Conservation (phyloP, 2,113 vertebrate species). For the Limnothrissa miodon region DNA sequence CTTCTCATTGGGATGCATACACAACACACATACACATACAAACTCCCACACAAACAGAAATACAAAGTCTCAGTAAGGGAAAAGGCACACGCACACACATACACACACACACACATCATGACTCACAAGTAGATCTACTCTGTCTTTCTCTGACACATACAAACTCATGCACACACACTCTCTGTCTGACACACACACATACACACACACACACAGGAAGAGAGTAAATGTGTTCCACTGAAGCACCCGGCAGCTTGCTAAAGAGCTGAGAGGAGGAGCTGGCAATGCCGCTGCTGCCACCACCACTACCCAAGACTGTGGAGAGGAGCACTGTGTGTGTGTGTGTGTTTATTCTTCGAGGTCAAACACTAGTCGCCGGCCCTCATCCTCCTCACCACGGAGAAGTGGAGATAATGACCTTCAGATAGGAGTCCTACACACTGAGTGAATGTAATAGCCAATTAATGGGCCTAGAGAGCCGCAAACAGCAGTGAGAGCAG, state of each 20-base stretch:
- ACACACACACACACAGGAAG: not conserved
- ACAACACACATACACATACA: slow-evolving; percentile 30
- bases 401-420: not conserved
- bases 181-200: too few species aligned
- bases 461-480: not conserved
- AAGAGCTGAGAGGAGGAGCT: not conserved
- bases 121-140: too few species aligned
- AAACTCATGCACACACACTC: too few species aligned
- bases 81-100: not conserved
- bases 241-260: not conserved
- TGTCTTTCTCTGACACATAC: too few species aligned
- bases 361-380: not conserved
- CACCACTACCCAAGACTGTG: not conserved
- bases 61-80: not conserved
- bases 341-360: not conserved
- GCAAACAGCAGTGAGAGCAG: not conserved
- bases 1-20: slow-evolving; percentile 19
- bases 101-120: not conserved
- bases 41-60: not conserved
- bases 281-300: too few species aligned
- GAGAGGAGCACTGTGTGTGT: not conserved
- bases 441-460: not conserved
- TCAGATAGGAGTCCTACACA: not conserved
- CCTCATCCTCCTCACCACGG: not conserved
- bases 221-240: not conserved